phyloP scores from a whole-genome alignment of 2,797 vertebrate species.

The Ctenopoma multispine region DNA sequence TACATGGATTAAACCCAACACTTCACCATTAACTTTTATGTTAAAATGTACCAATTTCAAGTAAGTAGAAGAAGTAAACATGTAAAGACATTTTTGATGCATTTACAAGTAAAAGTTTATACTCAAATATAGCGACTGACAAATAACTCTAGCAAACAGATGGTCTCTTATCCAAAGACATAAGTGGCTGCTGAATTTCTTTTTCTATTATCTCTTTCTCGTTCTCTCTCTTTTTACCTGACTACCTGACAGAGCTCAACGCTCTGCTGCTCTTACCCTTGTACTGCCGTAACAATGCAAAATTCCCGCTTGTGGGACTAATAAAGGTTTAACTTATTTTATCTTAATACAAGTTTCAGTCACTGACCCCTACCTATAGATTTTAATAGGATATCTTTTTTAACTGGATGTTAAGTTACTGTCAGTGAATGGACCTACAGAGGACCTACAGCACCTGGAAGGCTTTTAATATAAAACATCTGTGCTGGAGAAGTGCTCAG shows the following conservation, averaged over 20 bases:
- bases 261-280: too few relatives aligned
- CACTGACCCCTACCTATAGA: not conserved
- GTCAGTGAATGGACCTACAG: too few relatives aligned
- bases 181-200: not conserved
- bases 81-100: not conserved
- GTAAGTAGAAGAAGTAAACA: not conserved
- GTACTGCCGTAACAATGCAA: too few relatives aligned
- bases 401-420: too few relatives aligned
- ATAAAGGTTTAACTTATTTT: too few relatives aligned
- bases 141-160: not conserved
- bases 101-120: not conserved
- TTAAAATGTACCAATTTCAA: not conserved
- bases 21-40: not conserved
- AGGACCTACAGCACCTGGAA: not conserved
- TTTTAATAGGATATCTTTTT: not conserved
- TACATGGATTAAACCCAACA: conserved; percentile 26
- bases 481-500: too few relatives aligned
- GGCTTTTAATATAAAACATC: not conserved
- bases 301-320: too few relatives aligned
- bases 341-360: not conserved
- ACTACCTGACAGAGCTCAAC: too few relatives aligned
- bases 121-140: not conserved
- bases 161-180: not conserved
- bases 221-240: too few relatives aligned
- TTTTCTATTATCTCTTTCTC: not conserved